phyloP scores from a whole-genome alignment of 2,113 vertebrate genomes.

The Phalacrocorax carbo region DNA sequence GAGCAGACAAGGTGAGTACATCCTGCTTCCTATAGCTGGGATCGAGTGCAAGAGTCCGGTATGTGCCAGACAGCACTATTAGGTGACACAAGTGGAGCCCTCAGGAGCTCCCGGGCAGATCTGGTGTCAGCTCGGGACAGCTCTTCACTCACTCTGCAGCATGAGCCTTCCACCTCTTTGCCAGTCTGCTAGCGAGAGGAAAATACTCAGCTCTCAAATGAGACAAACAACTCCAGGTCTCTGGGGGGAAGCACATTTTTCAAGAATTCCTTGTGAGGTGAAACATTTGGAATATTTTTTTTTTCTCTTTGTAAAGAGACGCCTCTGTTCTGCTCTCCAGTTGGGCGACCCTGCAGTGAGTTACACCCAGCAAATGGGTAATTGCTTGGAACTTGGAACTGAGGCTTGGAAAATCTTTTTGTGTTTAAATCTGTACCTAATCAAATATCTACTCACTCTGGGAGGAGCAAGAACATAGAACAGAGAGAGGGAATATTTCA shows the following conservation, averaged over 20 bases:
- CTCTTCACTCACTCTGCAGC: not conserved
- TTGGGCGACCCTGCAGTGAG: conserved; percentile 11
- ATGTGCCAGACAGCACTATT: not conserved
- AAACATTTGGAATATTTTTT: not conserved
- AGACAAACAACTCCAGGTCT: not conserved
- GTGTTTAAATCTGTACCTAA: conserved; percentile 55
- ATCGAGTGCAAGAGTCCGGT: too few relatives aligned
- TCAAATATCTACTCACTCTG: conserved; percentile 17
- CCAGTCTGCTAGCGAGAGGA: not conserved
- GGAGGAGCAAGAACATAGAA: not conserved
- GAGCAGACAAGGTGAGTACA: not conserved
- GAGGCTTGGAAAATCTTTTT: conserved; percentile 36
- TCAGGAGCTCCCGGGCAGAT: not conserved
- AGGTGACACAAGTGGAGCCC: not conserved
- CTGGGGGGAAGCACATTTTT: conserved; percentile 16
- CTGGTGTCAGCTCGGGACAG: not conserved
- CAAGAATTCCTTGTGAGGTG: conserved; percentile 43
- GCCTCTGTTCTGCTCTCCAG: conserved; percentile 27
- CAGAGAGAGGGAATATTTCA: not conserved
- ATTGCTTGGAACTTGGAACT: conserved; percentile 47
- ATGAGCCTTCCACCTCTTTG: not conserved
- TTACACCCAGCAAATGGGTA: conserved; percentile 42
- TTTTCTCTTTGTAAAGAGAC: not conserved
- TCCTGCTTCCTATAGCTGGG: not conserved
- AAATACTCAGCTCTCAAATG: not conserved